A percentile compares a stretch with the other conserved stretches of the same genome.
phyloP scores from a whole-genome alignment of 2,888 invertebrate genomes.

The Galerucella nymphaeae region DNA sequence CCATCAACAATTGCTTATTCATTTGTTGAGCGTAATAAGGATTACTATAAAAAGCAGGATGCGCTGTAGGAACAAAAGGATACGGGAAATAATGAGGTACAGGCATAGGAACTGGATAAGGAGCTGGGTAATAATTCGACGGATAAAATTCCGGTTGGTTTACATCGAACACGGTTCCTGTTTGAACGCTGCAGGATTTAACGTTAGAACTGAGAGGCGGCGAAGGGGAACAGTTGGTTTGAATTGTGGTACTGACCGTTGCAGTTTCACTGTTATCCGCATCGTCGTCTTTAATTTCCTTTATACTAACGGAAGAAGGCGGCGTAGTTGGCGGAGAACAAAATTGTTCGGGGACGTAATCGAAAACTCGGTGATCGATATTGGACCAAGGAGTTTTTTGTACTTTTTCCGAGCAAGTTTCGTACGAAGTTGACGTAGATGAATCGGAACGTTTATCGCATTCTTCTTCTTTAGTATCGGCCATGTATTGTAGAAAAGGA shows the following conservation, averaged over 20 bases:
- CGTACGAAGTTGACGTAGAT: conserved; percentile 33
- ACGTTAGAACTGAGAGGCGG: not conserved
- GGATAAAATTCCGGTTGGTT: conserved; percentile 4
- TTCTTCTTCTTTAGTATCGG: conserved; percentile 5
- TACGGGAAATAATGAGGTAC: not conserved
- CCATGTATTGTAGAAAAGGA: conserved; percentile 34
- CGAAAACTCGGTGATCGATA: not conserved
- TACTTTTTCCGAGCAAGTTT: conserved; percentile 5
- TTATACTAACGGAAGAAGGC: not conserved
- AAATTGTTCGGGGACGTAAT: not conserved
- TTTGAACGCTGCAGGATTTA: not conserved
- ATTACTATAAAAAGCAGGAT: not conserved
- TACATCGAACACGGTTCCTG: not conserved
- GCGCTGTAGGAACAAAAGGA: not conserved
- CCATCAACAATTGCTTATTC: not conserved
- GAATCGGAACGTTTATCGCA: conserved; percentile 1
- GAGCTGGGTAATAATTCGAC: not conserved
- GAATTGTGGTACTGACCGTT: not conserved
- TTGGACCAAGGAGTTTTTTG: conserved; percentile 23
- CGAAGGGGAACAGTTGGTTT: not conserved
- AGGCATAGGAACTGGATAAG: not conserved
- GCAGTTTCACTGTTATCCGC: not conserved
- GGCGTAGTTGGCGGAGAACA: not conserved
- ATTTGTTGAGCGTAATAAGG: conserved; percentile 8
- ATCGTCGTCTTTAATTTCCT: not conserved